Base-by-base conservation (phyloP, 2,113 vertebrate species). In the Cynoglossus semilaevis region DNA sequence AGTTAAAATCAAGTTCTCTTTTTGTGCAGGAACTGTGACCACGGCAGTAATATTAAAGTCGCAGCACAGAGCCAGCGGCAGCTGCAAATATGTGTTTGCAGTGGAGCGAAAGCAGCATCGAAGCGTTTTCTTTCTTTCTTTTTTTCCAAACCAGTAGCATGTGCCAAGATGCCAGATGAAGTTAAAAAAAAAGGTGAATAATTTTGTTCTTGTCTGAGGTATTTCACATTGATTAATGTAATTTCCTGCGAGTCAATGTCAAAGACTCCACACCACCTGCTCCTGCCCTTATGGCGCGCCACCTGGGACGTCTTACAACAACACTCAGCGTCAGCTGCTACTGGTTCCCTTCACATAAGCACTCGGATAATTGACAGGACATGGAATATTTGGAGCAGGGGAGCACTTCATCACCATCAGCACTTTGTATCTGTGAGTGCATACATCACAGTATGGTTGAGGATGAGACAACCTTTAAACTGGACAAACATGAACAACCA, bases 201-300 rank as follows among this genome's bases (percentile, higher is more conserved):
- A 35, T 58, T 61, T 51, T 19, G 36, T 46, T 40, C 12, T n/a
- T 19, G 41, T 45, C 56, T 29, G 51, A 80, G 79, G 56, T 63
- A 16, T 19, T 19, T 59, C 67, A 57, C 59, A 17, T 22, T 63
- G 40, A 74, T 76, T 71, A 79, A 75, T 63, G 51, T 68, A 65
- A 36, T 74, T 78, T 77, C 18, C 58, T 60, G 29, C 8, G 5
- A 58, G 72, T 74, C 53, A 79, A 18, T 67, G 81, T 79, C 66
- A 22, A 63, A 74, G 60, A 55, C 58, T 72, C 58, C 44, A 54
- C 34, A 6, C 79, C 65, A 77, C 70, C 72, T 75, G 74, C 74
- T 44, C 58, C 55, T 48, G 13, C 19, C 76, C 76, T 73, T 56
- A 69, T 78, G 78, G 53, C 41, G 48, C 17, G 52, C 49, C 74